These are phyloP conservation scores for Sander vitreus DNA, from an alignment of 2,113 vertebrate genomes.

Conservation along the genomic window DNA sequence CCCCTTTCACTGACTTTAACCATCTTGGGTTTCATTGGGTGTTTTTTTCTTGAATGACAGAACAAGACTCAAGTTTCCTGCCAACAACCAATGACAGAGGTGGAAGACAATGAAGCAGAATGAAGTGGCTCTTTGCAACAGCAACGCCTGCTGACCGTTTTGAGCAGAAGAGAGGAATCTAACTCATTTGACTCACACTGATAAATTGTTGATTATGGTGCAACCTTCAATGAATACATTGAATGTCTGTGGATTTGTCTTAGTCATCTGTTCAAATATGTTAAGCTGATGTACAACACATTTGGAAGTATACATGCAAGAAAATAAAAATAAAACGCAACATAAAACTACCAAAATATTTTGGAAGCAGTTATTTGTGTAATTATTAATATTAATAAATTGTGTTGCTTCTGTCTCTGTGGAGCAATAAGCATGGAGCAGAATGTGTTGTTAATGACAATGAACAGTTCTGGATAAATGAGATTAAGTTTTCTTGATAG, in stretches of 20 bases:
- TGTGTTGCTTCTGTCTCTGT: background rate
- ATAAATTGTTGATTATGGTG: background rate
- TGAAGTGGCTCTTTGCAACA: background rate
- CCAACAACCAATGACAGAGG: background rate
- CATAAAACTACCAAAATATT: background rate
- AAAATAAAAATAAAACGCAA: background rate
- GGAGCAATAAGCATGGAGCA: background rate
- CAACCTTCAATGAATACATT: background rate
- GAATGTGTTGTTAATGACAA: background rate
- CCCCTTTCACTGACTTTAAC: background rate
- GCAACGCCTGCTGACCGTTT: background rate
- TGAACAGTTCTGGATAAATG: background rate
- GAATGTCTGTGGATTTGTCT: background rate
- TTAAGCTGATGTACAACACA: background rate
- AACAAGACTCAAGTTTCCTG: constrained; percentile 2
- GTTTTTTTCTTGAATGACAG: background rate
- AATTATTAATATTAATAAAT: background rate
- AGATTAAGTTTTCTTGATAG: background rate
- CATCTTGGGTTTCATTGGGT: background rate
- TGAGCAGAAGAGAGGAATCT: background rate
- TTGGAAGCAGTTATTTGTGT: background rate
- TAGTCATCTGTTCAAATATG: no score
- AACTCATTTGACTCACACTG: background rate
- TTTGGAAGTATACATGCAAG: background rate
- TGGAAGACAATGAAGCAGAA: background rate